Conservation (phyloP, 2,113 vertebrate species). For the Eurypyga helias region DNA sequence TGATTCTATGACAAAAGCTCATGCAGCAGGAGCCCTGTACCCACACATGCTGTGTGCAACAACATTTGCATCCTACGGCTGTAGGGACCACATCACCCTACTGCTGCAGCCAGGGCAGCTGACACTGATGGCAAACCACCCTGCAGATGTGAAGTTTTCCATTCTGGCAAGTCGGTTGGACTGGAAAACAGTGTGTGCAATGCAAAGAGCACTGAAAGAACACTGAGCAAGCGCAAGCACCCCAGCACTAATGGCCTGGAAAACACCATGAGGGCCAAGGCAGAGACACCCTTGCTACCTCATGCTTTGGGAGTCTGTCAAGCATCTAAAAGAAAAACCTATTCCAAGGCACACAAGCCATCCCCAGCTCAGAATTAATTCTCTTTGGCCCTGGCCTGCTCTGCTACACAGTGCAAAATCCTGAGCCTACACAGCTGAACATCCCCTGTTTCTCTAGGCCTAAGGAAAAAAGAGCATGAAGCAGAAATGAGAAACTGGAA, state of each 20-base stretch:
- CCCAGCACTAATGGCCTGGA: not conserved
- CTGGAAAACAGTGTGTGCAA: not conserved
- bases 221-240: accelerated
- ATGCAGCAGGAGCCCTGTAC: not conserved
- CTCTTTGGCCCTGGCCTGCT: not conserved
- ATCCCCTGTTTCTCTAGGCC: not conserved
- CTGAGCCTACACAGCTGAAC: not conserved
- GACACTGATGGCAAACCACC: not conserved
- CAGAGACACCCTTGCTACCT: not conserved
- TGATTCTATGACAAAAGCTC: not conserved
- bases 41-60: not conserved
- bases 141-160: not conserved
- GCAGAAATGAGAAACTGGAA: not conserved
- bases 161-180: not conserved
- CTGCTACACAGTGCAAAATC: not conserved
- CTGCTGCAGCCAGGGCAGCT: not conserved
- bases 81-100: not conserved
- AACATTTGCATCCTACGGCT: not conserved
- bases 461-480: not conserved
- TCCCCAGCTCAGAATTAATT: not conserved
- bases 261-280: not conserved
- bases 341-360: not conserved
- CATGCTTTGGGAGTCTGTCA: not conserved
- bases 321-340: not conserved
- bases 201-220: not conserved